These are phyloP conservation scores for Cyanoderma ruficeps DNA, from an alignment of 2,113 vertebrate genomes.

Conservation along the genomic window DNA sequence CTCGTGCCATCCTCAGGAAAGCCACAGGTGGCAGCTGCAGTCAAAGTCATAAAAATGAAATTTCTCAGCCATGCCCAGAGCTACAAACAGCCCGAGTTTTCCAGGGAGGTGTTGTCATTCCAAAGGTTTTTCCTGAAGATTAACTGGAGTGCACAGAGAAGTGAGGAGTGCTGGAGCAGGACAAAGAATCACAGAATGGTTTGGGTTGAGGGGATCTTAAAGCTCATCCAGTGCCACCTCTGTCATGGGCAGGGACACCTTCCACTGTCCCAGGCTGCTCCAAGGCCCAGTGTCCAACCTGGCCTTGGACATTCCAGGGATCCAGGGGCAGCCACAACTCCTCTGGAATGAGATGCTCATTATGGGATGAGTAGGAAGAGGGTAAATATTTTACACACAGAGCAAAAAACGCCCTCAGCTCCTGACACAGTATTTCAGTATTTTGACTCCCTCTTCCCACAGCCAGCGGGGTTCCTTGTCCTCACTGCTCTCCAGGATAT, in stretches of 20 bases:
- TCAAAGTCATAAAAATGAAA: not conserved
- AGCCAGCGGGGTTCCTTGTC: not conserved
- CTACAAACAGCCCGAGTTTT: rapidly evolving
- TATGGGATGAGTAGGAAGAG: not conserved
- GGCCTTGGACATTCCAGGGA: not conserved
- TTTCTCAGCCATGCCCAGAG: not conserved
- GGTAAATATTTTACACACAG: not conserved
- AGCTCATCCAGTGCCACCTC: not conserved
- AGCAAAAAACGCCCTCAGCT: not conserved
- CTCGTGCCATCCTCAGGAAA: not conserved
- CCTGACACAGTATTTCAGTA: not conserved
- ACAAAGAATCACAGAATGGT: not conserved
- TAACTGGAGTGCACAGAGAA: rapidly evolving
- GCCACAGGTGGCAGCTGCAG: not conserved
- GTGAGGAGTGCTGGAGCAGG: not conserved
- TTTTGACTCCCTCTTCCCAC: not conserved
- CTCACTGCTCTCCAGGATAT: not conserved
- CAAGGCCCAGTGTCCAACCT: not conserved
- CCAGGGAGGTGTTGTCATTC: not conserved
- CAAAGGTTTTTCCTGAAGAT: rapidly evolving
- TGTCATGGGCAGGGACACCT: not conserved
- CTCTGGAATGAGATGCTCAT: not conserved
- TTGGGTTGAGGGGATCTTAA: not conserved
- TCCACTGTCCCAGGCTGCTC: rapidly evolving
- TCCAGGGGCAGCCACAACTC: not conserved